Conservation (phyloP, 2,113 vertebrate species). For the Xyliphius kryptos region DNA sequence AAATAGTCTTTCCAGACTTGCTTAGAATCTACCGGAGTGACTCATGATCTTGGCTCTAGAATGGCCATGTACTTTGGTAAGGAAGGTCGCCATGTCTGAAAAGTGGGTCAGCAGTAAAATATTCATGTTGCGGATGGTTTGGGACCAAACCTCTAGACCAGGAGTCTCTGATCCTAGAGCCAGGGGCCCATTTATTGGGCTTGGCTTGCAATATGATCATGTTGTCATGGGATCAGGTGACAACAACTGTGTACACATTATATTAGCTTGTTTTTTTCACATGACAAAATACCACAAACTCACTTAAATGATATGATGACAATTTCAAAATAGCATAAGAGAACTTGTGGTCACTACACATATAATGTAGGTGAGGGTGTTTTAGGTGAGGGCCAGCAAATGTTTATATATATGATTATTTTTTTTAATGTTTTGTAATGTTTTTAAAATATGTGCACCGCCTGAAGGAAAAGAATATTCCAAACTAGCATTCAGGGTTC, state of each 20-base stretch:
- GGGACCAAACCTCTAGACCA: constrained; percentile 39
- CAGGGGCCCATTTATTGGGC: constrained; percentile 23
- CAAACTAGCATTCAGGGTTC: too few species aligned
- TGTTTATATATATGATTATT: too few species aligned
- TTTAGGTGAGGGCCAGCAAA: too few species aligned
- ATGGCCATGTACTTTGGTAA: constrained; percentile 42
- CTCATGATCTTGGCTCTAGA: constrained; percentile 58
- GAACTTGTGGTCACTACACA: too few species aligned
- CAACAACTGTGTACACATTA: constrained; percentile 46
- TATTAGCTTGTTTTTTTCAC: too few species aligned
- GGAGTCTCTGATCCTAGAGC: constrained; percentile 24
- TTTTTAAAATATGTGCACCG: too few species aligned
- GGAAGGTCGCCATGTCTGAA: constrained; percentile 34
- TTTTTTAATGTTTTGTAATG: too few species aligned
- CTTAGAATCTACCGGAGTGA: constrained; percentile 42
- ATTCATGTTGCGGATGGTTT: constrained; percentile 48
- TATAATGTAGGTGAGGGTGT: too few species aligned
- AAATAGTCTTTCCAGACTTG: too few species aligned
- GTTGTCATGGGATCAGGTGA: constrained; percentile 52
- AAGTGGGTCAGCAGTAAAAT: constrained; percentile 63
- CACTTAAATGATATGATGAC: constrained; percentile 24
- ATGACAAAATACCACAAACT: constrained; percentile 25
- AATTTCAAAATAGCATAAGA: too few species aligned
- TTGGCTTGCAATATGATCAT: constrained; percentile 28
- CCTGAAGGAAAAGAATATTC: too few species aligned